Evolutionary conservation across 2,888 invertebrate species (phyloP).

Genomic region (Alloscopus bannaensis): DNA sequence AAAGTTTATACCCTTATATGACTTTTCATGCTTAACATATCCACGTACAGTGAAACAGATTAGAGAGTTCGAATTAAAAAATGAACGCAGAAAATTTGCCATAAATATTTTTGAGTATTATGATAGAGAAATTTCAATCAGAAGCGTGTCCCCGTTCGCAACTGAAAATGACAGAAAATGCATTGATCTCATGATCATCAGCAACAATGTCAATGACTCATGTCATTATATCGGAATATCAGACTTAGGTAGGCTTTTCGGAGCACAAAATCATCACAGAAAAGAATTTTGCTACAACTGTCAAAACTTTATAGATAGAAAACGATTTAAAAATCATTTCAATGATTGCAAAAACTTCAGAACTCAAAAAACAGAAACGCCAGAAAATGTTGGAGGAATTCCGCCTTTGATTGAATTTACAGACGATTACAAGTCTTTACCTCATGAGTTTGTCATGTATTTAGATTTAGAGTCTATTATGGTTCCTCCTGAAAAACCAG

Average conservation of each 20-base stretch:
- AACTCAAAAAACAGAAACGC: constrained; percentile 17
- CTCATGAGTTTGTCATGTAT: constrained; percentile 46
- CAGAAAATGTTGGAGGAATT: neutral
- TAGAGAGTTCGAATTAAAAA: constrained; percentile 29
- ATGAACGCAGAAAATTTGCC: constrained; percentile 14
- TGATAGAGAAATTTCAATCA: neutral
- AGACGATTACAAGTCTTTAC: neutral
- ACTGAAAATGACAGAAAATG: neutral
- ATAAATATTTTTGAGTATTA: constrained; percentile 36
- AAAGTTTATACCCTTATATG: constrained; percentile 17
- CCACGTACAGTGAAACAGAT: constrained; percentile 10
- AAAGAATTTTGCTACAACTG: constrained; percentile 15
- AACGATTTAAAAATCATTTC: neutral
- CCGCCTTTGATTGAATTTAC: constrained; percentile 6
- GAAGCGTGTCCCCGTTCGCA: constrained; percentile 21
- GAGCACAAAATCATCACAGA: neutral
- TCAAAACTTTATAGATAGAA: constrained; percentile 15
- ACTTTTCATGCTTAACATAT: constrained; percentile 26
- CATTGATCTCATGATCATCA: constrained; percentile 11
- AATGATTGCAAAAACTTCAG: constrained; percentile 1
- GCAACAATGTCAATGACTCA: too few species aligned
- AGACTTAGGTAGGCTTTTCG: constrained; percentile 20
- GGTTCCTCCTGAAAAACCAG: neutral
- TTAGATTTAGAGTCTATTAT: constrained; percentile 38
- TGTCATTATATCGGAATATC: constrained; percentile 30